A percentile compares a stretch with the other conserved stretches of the same genome.
Conservation (phyloP, 2,888 invertebrate genomes). For the Xestobium rufovillosum region DNA sequence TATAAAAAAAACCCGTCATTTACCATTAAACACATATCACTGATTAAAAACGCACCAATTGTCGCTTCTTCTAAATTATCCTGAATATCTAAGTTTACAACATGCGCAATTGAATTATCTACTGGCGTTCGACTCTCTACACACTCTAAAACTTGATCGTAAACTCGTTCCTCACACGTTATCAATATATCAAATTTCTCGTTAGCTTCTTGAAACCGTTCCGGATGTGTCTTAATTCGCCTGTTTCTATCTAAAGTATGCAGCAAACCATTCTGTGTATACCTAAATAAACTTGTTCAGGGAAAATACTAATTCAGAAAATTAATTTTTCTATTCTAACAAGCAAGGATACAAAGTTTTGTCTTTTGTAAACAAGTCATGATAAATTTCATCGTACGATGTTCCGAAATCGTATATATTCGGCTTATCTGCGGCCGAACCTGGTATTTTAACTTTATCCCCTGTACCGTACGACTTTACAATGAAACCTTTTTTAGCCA, state of each 20-base stretch:
- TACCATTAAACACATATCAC: slow-evolving; percentile 81
- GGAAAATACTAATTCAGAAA: slow-evolving; percentile 7
- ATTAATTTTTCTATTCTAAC: slow-evolving; percentile 9
- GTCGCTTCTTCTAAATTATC: slow-evolving; percentile 99
- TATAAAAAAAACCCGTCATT: slow-evolving; percentile 11
- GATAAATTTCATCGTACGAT: slow-evolving; percentile 93
- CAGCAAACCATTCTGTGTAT: slow-evolving; percentile 95
- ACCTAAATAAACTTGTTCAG: slow-evolving; percentile 45
- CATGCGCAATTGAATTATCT: slow-evolving; percentile 84
- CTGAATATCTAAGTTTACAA: slow-evolving; percentile 97
- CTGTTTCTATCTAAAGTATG: slow-evolving; percentile 98
- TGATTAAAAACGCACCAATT: slow-evolving; percentile 95
- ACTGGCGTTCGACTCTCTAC: slow-evolving; percentile 74
- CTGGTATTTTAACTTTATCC: slow-evolving; percentile 94
- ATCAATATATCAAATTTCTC: slow-evolving; percentile 94
- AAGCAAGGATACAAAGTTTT: slow-evolving; percentile 70
- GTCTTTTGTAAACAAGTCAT: slow-evolving; percentile 84
- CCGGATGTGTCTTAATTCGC: slow-evolving; percentile 88
- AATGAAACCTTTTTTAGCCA: slow-evolving; percentile 93
- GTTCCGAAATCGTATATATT: slow-evolving; percentile 96
- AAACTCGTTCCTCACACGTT: slow-evolving; percentile 96
- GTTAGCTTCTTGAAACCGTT: slow-evolving; percentile 82
- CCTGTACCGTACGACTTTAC: slow-evolving; percentile 93
- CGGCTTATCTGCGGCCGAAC: slow-evolving; percentile 85
- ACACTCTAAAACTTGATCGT: slow-evolving; percentile 95